phyloP scores from a whole-genome alignment of 1,140 invertebrate species.

The Drosophila triauraria region DNA sequence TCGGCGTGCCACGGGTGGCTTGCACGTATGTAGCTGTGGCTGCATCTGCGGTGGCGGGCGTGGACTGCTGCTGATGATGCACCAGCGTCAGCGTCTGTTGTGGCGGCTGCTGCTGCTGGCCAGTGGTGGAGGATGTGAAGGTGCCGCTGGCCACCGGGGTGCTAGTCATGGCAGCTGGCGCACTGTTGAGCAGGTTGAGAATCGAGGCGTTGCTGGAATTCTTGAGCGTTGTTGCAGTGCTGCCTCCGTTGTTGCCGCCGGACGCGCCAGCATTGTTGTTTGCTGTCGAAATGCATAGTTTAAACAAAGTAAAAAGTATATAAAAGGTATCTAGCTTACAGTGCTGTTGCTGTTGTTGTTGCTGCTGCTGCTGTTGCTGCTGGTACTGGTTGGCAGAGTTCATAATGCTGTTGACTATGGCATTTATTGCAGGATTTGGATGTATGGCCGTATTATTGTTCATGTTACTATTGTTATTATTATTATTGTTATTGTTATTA shows the following conservation, averaged over 20 bases:
- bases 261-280: constrained; percentile 41
- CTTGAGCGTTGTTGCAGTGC: constrained; percentile 80
- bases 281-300: background rate
- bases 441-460: constrained; percentile 87
- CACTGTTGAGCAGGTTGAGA: constrained; percentile 90
- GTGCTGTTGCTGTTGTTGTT: constrained; percentile 88
- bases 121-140: constrained; percentile 81
- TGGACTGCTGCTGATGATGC: constrained; percentile 56
- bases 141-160: constrained; percentile 85
- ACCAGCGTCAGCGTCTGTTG: constrained; percentile 68
- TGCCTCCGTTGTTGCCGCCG: constrained; percentile 59
- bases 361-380: constrained; percentile 87
- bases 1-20: constrained; percentile 63
- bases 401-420: constrained; percentile 91
- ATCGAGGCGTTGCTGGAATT: constrained; percentile 89
- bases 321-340: constrained; percentile 31
- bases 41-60: constrained; percentile 45
- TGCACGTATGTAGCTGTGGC: constrained; percentile 73
- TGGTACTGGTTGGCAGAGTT: constrained; percentile 92
- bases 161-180: constrained; percentile 88
- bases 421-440: constrained; percentile 91
- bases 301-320: no score
- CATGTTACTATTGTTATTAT: constrained; percentile 73
- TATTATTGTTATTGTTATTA: constrained; percentile 66
- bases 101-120: constrained; percentile 64